Evolutionary conservation across 2,888 invertebrate genomes (phyloP), one percentile per base, ranked within the genome.

Genomic region (Ecliptopera silaceata): DNA sequence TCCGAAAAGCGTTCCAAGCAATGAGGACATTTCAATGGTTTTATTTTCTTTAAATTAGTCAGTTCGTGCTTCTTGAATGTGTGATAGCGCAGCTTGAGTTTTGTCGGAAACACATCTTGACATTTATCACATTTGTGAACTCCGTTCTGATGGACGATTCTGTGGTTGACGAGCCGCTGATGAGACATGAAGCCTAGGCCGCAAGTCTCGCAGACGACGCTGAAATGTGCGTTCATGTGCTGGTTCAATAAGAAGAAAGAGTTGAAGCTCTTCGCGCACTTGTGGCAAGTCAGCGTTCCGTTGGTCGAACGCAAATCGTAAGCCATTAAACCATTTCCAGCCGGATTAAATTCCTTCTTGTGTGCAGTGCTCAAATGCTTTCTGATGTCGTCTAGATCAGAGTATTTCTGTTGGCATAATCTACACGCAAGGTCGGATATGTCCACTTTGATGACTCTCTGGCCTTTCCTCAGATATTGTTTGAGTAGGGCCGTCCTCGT

Each of bases 141-240:
- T 0, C 91, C 90, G 48, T 80, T 84, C 58, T 88, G 86, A 41
- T 91, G 90, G 0, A 88, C 86, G 20, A 86, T 81, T 42, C 77
- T 80, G 41, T 91, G 91, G 57, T 87, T 88, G 5, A 84, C 80
- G 1, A 91, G 63, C 0, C 91, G 75, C 18, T 88, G 88, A 34
- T 88, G 82, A 0, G 91, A 88, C 80, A 88, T 86, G 61, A 91
- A 91, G 0, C 91, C 88, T 4, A 88, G 63, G 0, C 91, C 91
- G 55, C 91, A 91, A 0, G 84, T 88, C 62, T 91, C 91, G 56
- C 91, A 91, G 1, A 89, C 89, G 0, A 90, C 89, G 50, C 73
- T 90, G 39, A 81, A 90, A 67, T 91, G 91, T 0, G 71, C 89
- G 41, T 91, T 91, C 90, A 91, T 91, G 61, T 91, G 91, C 17